phyloP scores from a whole-genome alignment of 2,113 vertebrate genomes.

The Turdus rufiventris region DNA sequence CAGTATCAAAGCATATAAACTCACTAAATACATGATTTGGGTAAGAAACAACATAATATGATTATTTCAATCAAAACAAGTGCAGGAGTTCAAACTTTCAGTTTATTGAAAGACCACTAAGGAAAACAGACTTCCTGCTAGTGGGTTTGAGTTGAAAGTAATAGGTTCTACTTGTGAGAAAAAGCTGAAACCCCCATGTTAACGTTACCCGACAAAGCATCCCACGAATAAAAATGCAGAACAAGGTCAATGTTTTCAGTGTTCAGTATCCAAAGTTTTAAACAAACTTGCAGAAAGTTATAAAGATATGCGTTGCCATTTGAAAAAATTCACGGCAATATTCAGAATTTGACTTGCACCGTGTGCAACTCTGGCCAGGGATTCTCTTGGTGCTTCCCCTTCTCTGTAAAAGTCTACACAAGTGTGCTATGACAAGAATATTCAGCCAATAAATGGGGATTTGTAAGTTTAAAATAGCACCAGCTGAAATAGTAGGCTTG shows the following conservation, averaged over 20 bases:
- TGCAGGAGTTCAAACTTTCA: background rate
- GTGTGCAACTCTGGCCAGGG: background rate
- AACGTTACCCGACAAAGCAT: rapidly evolving
- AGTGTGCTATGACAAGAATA: background rate
- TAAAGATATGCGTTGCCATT: background rate
- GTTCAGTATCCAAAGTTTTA: background rate
- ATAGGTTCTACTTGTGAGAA: background rate
- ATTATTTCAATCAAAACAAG: background rate
- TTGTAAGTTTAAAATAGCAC: background rate
- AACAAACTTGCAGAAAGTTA: background rate
- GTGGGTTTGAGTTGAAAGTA: background rate
- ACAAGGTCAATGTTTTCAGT: rapidly evolving
- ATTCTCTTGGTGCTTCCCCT: background rate
- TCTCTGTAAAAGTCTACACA: background rate
- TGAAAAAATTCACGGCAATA: background rate
- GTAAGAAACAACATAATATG: background rate
- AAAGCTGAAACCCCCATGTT: background rate
- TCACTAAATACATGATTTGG: background rate
- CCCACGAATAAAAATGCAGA: background rate
- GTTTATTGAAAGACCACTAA: background rate
- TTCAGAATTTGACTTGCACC: background rate
- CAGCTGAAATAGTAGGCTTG: background rate
- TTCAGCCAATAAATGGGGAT: background rate
- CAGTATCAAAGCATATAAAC: background rate
- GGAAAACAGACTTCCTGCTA: background rate